These are phyloP conservation scores for Meloe dianella DNA, from an alignment of 2,888 invertebrate species.

Conservation along the genomic window DNA sequence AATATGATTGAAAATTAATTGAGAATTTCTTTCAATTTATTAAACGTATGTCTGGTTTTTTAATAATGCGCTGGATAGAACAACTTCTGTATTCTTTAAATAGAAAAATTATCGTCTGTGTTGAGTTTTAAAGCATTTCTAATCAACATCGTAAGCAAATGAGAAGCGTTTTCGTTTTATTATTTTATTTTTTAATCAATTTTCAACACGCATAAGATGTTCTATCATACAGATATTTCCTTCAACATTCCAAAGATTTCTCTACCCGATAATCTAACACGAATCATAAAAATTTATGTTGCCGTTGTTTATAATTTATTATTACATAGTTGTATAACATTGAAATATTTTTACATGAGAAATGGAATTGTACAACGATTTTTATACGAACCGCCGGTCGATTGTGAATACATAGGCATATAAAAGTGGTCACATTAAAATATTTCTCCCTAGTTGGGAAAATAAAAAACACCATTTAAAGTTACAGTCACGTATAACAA, in stretches of 20 bases:
- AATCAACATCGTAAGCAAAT: neutral
- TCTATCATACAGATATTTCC: too few species aligned
- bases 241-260: slow-evolving; percentile 3
- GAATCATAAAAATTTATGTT: slow-evolving; percentile 8
- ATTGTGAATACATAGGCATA: neutral
- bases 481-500: neutral
- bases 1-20: neutral
- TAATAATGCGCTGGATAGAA: too few species aligned
- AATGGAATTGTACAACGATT: neutral
- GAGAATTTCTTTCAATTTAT: too few species aligned
- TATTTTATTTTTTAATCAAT: too few species aligned
- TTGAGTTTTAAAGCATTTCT: neutral
- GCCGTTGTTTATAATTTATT: neutral
- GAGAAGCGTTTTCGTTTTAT: neutral
- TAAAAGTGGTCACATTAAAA: neutral
- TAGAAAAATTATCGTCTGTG: neutral
- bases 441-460: neutral
- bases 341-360: neutral
- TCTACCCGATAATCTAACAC: neutral
- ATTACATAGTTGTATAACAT: neutral
- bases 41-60: neutral
- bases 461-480: neutral
- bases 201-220: neutral
- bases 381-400: neutral
- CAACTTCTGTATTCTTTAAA: too few species aligned